phyloP scores from a whole-genome alignment of 2,113 vertebrate genomes.

The Cephalopterus ornatus region DNA sequence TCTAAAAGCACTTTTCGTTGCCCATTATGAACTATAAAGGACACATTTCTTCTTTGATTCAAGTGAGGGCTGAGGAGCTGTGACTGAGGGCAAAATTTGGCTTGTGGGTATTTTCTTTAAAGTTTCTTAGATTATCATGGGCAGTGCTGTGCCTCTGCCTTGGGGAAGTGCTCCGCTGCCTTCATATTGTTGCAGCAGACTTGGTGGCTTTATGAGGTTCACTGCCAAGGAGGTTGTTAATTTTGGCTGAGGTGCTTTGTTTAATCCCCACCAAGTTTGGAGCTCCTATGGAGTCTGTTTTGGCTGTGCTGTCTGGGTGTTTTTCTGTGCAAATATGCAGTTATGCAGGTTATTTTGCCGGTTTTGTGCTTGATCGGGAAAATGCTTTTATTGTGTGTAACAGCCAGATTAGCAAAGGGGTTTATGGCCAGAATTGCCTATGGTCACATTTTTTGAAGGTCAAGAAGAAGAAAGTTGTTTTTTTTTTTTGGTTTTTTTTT shows the following conservation, averaged over 20 bases:
- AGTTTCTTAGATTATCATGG: background rate
- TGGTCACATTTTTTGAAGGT: background rate
- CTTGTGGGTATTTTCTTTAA: background rate
- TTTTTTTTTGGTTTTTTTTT: background rate
- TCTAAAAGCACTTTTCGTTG: background rate
- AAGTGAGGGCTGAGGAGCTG: background rate
- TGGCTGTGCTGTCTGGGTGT: constrained; percentile 11
- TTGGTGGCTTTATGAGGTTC: background rate
- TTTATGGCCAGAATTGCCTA: background rate
- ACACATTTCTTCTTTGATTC: background rate
- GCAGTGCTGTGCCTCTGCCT: background rate
- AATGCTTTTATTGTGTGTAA: background rate
- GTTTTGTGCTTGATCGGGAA: background rate
- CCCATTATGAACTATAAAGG: background rate
- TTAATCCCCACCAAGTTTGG: constrained; percentile 3
- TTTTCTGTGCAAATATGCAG: constrained; percentile 29
- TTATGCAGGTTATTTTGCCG: constrained; percentile 35
- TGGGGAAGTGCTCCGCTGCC: background rate
- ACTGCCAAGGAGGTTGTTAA: constrained; percentile 53
- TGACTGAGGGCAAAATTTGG: background rate
- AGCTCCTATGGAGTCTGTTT: constrained; percentile 32
- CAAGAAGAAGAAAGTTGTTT: background rate
- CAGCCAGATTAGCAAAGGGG: background rate
- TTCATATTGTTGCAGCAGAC: background rate
- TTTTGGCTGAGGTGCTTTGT: constrained; percentile 37